Conservation (phyloP, 2,797 vertebrate genomes). For the Lacerta bilineata region DNA sequence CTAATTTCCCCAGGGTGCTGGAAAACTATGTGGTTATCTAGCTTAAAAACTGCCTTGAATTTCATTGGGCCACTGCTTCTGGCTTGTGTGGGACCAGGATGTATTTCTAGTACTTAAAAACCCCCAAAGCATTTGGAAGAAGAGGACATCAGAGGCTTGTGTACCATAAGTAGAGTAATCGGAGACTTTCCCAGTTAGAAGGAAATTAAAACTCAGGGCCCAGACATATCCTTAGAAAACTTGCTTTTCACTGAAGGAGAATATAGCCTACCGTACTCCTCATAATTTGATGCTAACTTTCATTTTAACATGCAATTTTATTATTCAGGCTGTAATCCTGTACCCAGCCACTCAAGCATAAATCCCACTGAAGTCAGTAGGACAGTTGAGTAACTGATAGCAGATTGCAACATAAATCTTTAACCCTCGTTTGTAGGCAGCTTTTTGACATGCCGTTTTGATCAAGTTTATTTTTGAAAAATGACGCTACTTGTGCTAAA, state of each 20-base stretch:
- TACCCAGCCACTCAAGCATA: conserved; percentile 6
- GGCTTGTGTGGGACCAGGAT: neutral
- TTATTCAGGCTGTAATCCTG: neutral
- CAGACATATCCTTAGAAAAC: neutral
- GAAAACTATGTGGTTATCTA: neutral
- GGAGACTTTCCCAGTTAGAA: neutral
- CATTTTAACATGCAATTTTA: neutral
- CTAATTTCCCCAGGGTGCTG: neutral
- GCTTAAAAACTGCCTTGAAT: neutral
- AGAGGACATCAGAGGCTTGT: neutral
- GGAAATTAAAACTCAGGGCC: neutral
- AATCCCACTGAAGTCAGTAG: neutral
- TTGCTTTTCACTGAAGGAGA: neutral
- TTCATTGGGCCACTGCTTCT: neutral
- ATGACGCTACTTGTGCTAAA: neutral
- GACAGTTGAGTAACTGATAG: neutral
- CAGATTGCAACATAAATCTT: neutral
- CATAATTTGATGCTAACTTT: conserved; percentile 1
- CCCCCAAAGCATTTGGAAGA: too few relatives aligned
- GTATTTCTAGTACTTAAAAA: neutral
- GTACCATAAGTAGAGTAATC: neutral
- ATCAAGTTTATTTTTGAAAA: conserved; percentile 15
- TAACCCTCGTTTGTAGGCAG: neutral
- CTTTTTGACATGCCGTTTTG: conserved; percentile 13
- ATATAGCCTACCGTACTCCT: neutral